A percentile compares a stretch with the other conserved stretches of the same genome.
Conservation (phyloP, 2,888 invertebrate genomes). For the Arenicola marina region DNA sequence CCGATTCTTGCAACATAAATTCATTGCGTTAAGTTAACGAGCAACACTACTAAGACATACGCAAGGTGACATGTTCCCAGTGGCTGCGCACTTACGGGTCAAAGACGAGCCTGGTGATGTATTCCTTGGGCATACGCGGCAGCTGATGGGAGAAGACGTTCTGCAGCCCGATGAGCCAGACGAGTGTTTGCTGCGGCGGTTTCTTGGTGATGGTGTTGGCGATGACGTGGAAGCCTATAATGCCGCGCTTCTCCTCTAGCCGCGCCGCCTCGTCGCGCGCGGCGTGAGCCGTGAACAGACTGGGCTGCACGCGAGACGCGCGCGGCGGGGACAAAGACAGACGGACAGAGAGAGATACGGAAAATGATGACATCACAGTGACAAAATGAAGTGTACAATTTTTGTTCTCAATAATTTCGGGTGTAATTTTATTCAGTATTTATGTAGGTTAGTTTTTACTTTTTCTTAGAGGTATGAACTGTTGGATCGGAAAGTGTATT, state of each 20-base stretch:
- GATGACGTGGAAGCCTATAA: slow-evolving; percentile 91
- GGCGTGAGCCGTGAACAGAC: slow-evolving; percentile 60
- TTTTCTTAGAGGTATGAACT: no score
- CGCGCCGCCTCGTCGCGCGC: slow-evolving; percentile 91
- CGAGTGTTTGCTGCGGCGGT: slow-evolving; percentile 79
- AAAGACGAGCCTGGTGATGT: slow-evolving; percentile 92
- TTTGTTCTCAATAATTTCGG: no score
- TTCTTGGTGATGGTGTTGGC: slow-evolving; percentile 76
- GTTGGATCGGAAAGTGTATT: no score
- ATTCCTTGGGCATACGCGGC: slow-evolving; percentile 96
- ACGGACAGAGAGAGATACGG: no score
- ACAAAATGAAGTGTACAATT: background rate
- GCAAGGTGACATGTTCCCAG: no score
- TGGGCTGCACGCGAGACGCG: background rate
- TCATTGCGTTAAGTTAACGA: no score
- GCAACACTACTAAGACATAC: no score
- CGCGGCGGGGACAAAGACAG: no score
- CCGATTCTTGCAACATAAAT: no score
- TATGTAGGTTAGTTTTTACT: no score
- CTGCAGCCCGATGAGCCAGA: slow-evolving; percentile 90
- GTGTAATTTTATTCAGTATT: no score
- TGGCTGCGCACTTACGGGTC: slow-evolving; percentile 70
- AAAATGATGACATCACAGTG: background rate
- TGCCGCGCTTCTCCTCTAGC: slow-evolving; percentile 82
- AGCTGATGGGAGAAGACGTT: slow-evolving; percentile 95